Conservation (phyloP, 2,888 invertebrate species). For the Liopterus haemorrhoidalis region DNA sequence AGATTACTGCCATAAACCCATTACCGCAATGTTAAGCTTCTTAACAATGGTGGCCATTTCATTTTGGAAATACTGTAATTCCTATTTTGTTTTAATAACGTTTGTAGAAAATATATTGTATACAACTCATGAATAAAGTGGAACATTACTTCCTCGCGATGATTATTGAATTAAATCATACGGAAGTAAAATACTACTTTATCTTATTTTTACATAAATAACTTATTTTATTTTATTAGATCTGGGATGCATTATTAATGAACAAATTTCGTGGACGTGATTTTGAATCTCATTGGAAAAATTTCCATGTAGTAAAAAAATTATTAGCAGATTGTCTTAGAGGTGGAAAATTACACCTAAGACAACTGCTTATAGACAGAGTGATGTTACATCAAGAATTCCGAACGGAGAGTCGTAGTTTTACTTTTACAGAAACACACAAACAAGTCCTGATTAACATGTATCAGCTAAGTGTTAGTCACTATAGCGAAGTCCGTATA, state of each 20-base stretch:
- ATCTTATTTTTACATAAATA: not conserved
- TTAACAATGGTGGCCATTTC: too few species aligned
- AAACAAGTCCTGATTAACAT: slow-evolving; percentile 56
- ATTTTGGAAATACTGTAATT: too few species aligned
- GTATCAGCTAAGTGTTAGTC: slow-evolving; percentile 57
- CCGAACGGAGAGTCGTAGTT: slow-evolving; percentile 45
- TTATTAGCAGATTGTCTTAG: slow-evolving; percentile 59
- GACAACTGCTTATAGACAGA: slow-evolving; percentile 61
- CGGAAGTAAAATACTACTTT: slow-evolving; percentile 13
- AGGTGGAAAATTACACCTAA: slow-evolving; percentile 54
- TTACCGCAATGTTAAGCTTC: too few species aligned
- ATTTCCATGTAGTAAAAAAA: slow-evolving; percentile 57
- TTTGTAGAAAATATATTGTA: too few species aligned
- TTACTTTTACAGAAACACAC: slow-evolving; percentile 56
- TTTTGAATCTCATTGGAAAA: slow-evolving; percentile 61
- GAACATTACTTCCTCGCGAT: not conserved
- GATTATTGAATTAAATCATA: too few species aligned
- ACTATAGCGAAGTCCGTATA: slow-evolving; percentile 64
- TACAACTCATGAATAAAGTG: not conserved
- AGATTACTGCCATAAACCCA: too few species aligned
- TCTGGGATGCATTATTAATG: slow-evolving; percentile 60
- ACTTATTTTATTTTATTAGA: slow-evolving; percentile 45
- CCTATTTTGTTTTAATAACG: too few species aligned
- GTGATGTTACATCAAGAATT: slow-evolving; percentile 61
- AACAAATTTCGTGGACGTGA: slow-evolving; percentile 52